Base-by-base conservation (phyloP, 2,888 invertebrate genomes). In the Temnothorax rugatulus region DNA sequence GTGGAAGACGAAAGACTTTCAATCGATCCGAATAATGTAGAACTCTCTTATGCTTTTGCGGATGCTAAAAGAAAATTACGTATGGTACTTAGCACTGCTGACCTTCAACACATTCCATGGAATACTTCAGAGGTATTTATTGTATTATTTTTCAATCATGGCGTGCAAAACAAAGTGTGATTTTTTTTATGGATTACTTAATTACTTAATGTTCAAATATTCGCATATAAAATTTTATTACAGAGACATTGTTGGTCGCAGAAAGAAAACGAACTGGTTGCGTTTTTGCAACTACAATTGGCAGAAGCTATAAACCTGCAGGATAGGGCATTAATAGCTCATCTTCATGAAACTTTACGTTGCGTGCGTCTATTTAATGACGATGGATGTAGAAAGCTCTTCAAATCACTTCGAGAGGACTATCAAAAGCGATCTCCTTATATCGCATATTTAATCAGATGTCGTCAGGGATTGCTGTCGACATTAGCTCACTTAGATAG, bases 21-120 rank as follows among this genome's bases (percentile, higher is more conserved):
- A 73, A 95, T 95, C 77, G 96, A 96, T 91, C 95, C 96, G 0
- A 95, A 95, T 77, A 96, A 96, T 88, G 92, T 96, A 4, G 96
- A 96, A 90, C 93, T 95, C n/a, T 96, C 96, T 47, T 95, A 95
- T 69, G 96, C 96, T 57, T 97, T 97, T 93, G 93, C 95, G 61
- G 97, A 97, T 93, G 97, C 97, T 92, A 99, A 99, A 95, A 97
- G 98, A 88, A 99, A 99, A 93, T 95, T 99, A 85, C 96, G 99
- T 34, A 96, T 98, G 90, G 99, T 99, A 77, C 96, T 99, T 50
- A 98, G 99, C 87, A 98, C 97, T 90, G 98, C 98, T 0, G 98
- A 99, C 92, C 95, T 97, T 84, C 97, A 97, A 91, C 97, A 97
- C 92, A 96, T 96, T 92, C 94, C 94, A 47, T 94, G 94, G 93